Base-by-base conservation (phyloP, 2,797 vertebrate species). In the Manis javanica region DNA sequence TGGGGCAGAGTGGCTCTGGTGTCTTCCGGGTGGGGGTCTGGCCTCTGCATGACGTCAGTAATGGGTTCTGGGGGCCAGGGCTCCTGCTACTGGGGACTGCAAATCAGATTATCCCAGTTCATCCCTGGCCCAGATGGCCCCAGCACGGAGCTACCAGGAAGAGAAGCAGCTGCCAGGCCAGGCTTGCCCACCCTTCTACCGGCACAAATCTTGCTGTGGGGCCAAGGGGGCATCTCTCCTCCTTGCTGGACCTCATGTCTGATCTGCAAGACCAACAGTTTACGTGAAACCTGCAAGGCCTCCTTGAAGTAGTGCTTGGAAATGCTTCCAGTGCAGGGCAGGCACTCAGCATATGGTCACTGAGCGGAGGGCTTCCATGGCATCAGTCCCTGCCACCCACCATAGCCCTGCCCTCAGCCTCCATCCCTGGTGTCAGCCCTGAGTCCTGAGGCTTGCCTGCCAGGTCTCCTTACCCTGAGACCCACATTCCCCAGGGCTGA, bases 21-120 rank as follows among this genome's bases (percentile, higher is more conserved):
- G 72, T 87, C 72, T 95, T 84, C 94, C 87, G 23, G 49, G 69
- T 53, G 95, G 91, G 84, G 34, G 79, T 91, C 96, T 92, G 97
- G 95, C 37, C 71, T 88, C 61, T n/a, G 84, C 42, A 72, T 87
- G 90, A 90, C 0, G 3, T 94, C 69, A n/a, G 75, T 81, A 55
- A 95, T 72, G 68, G 61, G 37, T 51, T 69, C 71, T 74, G 31
- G 42, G 79, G 74, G 39, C 83, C 49, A 9, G 3, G 23, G 87
- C 68, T 89, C 72, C 78, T 78, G 82, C 37, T 77, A 23, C 77
- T 29, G 87, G 77, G 51, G 29, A 61, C 66, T 74, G 77, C 82
- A 95, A 96, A 97, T 95, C 87, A 29, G 72, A 92, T 96, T 95
- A 95, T 78, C 21, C 15, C 42, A 0, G 18, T 31, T 26, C 74